These are phyloP conservation scores for Hesperia comma DNA, from an alignment of 2,888 invertebrate species.

Conservation along the genomic window DNA sequence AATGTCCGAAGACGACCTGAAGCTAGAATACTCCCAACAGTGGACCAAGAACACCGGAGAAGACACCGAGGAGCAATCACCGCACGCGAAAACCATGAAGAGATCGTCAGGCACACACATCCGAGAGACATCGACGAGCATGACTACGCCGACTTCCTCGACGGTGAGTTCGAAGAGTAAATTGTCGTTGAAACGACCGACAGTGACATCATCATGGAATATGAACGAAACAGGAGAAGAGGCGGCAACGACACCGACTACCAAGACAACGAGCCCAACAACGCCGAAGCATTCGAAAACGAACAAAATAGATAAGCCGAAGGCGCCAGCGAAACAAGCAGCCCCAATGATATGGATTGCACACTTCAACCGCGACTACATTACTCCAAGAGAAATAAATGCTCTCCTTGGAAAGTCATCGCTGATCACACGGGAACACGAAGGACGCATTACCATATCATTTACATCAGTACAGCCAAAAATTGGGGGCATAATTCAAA, in stretches of 20 bases:
- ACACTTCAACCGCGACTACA: background rate
- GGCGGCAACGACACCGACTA: too few species aligned
- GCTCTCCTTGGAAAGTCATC: constrained; percentile 34
- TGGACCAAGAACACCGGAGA: background rate
- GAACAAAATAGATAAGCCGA: background rate
- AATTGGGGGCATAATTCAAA: constrained; percentile 31
- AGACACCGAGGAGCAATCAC: too few species aligned
- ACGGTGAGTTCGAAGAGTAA: background rate
- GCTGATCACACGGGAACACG: constrained; percentile 26
- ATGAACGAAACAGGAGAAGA: too few species aligned
- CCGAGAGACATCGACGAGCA: too few species aligned
- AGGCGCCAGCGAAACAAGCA: background rate
- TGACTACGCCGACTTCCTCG: too few species aligned
- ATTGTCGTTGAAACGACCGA: too few species aligned
- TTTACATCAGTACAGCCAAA: constrained; percentile 20
- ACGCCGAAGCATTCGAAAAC: background rate
- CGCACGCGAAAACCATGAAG: too few species aligned
- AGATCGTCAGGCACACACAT: too few species aligned
- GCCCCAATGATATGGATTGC: constrained; percentile 1
- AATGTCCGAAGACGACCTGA: too few species aligned
- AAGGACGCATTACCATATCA: constrained; percentile 30
- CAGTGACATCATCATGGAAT: too few species aligned
- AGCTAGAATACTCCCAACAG: background rate
- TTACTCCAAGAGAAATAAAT: constrained; percentile 27
- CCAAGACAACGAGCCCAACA: too few species aligned